Base-by-base conservation (phyloP, 2,113 vertebrate genomes). In the Chaetodon trifascialis region DNA sequence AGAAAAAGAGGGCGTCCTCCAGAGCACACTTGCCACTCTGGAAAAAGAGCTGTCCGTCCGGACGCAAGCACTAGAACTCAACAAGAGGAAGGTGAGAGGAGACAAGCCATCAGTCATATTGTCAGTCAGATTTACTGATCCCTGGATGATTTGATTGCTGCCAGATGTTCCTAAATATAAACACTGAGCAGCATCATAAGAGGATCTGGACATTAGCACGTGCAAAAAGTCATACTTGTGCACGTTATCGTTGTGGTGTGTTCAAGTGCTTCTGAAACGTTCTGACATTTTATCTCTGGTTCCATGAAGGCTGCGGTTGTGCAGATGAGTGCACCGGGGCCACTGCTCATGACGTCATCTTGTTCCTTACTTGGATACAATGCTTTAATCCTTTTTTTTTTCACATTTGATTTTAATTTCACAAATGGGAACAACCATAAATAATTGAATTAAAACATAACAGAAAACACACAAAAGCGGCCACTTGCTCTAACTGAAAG, bases 11-110 rank as follows among this genome's bases (percentile, higher is more conserved):
- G 96, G 97, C 3, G 93, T 97, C 14, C 91, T 98, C 4, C 97
- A 98, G 94, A 96, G 94, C 79, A 95, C 96, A 2, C 84, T 98
- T 11, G 95, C 95, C 0, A 75, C 96, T 0, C 93, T 98, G 83
- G 97, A 98, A 80, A 98, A 98, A 88, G 97, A 98, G 88, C 91
- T 98, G 67, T 88, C 96, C 0, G 84, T 97, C 62, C 94, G 97
- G 19, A 96, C 95, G 38, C 97, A 98, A 88, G 96, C 96, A 0
- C 92, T 98, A 46, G 97, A 98, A 71, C 96, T 98, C 78, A 97
- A 98, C 92, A 98, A 98, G 94, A 95, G 97, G 86, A 98, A 98
- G 97, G 97, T 97, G 87, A 95, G 92, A 47, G 8, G 44, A 79
- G 17, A 63, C 12, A 38, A 4, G 5, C 16, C 30, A 34, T 65